A percentile compares a stretch with the other conserved stretches of the same genome.
Conservation (phyloP, 2,113 vertebrate species). For the Ranitomeya imitator region DNA sequence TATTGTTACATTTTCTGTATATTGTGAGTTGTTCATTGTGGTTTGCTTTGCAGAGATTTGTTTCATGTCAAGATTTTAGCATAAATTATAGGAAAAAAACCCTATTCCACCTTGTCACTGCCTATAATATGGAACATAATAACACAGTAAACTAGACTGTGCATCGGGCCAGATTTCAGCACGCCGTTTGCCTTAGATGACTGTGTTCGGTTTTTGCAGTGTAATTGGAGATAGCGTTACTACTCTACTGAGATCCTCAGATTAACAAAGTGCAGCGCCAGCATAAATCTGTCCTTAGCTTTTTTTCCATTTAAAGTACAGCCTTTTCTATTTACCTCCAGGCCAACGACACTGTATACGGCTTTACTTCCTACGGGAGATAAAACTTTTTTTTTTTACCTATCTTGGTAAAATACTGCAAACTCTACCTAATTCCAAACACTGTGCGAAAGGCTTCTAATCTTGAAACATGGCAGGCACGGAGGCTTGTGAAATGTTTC, state of each 20-base stretch:
- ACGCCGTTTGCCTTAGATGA: slow-evolving; percentile 23
- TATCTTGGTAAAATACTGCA: slow-evolving; percentile 45
- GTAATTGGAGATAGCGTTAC: slow-evolving; percentile 47
- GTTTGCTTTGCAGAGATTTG: not conserved
- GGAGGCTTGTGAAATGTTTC: slow-evolving; percentile 5
- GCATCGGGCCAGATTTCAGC: slow-evolving; percentile 5
- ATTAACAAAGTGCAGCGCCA: slow-evolving; percentile 44
- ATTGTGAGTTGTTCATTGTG: not conserved
- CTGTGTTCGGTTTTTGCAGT: slow-evolving; percentile 33
- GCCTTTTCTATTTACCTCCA: slow-evolving; percentile 32
- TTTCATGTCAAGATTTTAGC: not conserved
- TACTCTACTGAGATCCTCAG: slow-evolving; percentile 39
- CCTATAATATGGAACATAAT: slow-evolving; percentile 7
- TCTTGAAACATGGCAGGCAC: slow-evolving; percentile 50
- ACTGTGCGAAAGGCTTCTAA: slow-evolving; percentile 23
- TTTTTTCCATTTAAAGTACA: slow-evolving; percentile 33
- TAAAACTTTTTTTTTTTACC: slow-evolving; percentile 15
- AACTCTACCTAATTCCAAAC: slow-evolving; percentile 15
- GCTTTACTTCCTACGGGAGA: slow-evolving; percentile 49
- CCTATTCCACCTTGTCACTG: not conserved
- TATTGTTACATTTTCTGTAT: not conserved
- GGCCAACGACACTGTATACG: slow-evolving; percentile 53
- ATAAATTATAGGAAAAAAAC: not conserved
- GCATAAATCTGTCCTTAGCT: slow-evolving; percentile 34
- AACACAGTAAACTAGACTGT: not conserved